phyloP scores from a whole-genome alignment of 2,888 invertebrate genomes.

The Hedya salicella region DNA sequence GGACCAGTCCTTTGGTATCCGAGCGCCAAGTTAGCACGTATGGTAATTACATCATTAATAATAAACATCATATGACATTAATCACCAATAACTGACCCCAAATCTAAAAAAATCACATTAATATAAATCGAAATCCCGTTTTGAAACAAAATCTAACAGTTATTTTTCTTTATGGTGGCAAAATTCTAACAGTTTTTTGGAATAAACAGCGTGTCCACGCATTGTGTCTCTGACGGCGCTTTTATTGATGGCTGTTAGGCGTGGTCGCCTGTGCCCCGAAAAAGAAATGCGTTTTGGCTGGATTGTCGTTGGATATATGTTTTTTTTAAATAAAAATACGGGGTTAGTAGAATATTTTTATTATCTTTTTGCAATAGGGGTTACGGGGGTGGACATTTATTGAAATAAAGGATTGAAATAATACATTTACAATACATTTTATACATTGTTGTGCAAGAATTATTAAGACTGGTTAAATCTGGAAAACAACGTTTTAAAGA shows the following conservation, averaged over 20 bases:
- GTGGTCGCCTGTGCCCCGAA: constrained; percentile 43
- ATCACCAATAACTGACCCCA: constrained; percentile 24
- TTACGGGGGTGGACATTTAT: constrained; percentile 8
- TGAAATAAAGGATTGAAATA: not conserved
- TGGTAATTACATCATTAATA: no score
- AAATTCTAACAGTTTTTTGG: constrained; percentile 55
- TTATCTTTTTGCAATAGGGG: not conserved
- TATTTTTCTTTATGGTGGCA: constrained; percentile 25
- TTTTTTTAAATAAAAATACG: constrained; percentile 20
- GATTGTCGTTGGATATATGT: constrained; percentile 38
- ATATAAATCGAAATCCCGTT: constrained; percentile 51
- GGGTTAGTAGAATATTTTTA: constrained; percentile 25
- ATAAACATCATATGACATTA: not conserved
- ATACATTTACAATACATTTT: no score
- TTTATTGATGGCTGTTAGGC: constrained; percentile 48
- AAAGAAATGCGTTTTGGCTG: constrained; percentile 41
- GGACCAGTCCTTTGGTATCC: no score
- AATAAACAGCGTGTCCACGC: constrained; percentile 51
- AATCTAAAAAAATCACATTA: constrained; percentile 28
- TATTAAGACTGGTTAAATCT: no score
- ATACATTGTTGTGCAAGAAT: not conserved
- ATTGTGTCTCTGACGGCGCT: constrained; percentile 45
- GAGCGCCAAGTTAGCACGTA: no score
- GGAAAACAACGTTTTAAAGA: no score
- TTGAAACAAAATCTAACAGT: constrained; percentile 49